Conservation (phyloP, 1,140 invertebrate genomes). For the Oryzaephilus surinamensis region DNA sequence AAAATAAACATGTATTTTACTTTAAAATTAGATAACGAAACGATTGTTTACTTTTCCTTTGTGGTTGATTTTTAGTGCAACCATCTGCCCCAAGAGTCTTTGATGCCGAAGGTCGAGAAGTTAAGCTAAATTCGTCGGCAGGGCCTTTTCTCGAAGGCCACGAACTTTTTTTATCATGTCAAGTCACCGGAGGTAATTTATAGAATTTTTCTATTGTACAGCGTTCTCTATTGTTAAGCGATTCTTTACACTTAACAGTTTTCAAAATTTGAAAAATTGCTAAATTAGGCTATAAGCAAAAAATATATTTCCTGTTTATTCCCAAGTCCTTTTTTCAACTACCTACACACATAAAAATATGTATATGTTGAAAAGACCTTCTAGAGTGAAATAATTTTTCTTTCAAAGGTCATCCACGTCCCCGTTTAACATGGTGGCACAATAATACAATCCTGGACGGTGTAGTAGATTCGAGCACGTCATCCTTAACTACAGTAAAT, state of each 20-base stretch:
- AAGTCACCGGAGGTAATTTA: slow-evolving; percentile 71
- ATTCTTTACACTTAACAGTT: too few relatives aligned
- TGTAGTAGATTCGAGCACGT: slow-evolving; percentile 47
- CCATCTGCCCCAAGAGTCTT: slow-evolving; percentile 69
- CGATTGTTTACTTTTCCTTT: slow-evolving; percentile 18
- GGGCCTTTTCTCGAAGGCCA: slow-evolving; percentile 77
- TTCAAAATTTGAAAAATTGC: too few relatives aligned
- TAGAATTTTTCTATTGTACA: background rate
- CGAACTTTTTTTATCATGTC: slow-evolving; percentile 66
- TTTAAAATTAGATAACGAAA: too few relatives aligned
- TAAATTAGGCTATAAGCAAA: too few relatives aligned
- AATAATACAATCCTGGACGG: slow-evolving; percentile 57
- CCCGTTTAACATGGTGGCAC: slow-evolving; percentile 69
- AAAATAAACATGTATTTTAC: too few relatives aligned
- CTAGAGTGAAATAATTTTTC: too few relatives aligned
- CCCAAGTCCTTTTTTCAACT: too few relatives aligned
- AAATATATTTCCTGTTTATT: too few relatives aligned
- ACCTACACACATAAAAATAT: too few relatives aligned
- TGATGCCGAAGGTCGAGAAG: slow-evolving; percentile 66
- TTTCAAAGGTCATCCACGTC: slow-evolving; percentile 61
- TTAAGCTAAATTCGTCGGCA: slow-evolving; percentile 48
- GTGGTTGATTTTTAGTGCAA: slow-evolving; percentile 48
- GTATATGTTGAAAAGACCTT: too few relatives aligned
- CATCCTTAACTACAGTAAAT: slow-evolving; percentile 50
- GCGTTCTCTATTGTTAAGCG: too few relatives aligned